Evolutionary conservation across 2,797 vertebrate species (phyloP).

Genomic region (Scolopax bukidnonensis): DNA sequence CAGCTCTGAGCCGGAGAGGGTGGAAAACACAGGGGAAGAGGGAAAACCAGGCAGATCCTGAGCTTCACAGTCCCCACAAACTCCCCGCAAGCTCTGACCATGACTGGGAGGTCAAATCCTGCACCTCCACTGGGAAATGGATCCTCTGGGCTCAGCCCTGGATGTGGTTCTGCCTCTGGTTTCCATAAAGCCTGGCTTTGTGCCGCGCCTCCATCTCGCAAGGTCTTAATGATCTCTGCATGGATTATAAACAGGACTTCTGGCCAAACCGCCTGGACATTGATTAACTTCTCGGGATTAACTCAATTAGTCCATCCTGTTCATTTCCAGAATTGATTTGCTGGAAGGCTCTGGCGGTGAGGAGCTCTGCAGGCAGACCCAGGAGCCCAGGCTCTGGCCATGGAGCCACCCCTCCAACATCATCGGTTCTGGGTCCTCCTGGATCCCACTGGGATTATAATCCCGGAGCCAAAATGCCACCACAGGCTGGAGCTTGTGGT

Average conservation of each 20-base stretch:
- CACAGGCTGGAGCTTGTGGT: accelerated
- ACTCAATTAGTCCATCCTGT: conserved; percentile 13
- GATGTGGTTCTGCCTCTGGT: neutral
- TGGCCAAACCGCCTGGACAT: neutral
- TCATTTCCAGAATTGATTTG: conserved; percentile 13
- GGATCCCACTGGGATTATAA: neutral
- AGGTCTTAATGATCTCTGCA: neutral
- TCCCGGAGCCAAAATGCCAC: neutral
- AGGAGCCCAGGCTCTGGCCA: neutral
- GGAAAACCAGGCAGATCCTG: neutral
- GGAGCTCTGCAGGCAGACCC: neutral
- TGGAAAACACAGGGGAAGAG: accelerated
- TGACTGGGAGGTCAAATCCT: neutral
- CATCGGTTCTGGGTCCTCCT: accelerated
- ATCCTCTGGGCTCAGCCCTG: neutral
- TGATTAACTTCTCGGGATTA: conserved; percentile 27
- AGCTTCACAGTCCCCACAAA: accelerated
- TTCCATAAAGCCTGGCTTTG: neutral
- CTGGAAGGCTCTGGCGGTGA: neutral
- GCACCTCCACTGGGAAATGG: neutral
- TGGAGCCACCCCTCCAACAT: accelerated
- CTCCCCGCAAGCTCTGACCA: neutral
- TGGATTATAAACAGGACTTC: neutral
- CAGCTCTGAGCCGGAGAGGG: neutral
- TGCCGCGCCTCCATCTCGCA: neutral